Evolutionary conservation across 2,888 invertebrate species (phyloP).

Genomic region (Disparrhopalites patrizii): DNA sequence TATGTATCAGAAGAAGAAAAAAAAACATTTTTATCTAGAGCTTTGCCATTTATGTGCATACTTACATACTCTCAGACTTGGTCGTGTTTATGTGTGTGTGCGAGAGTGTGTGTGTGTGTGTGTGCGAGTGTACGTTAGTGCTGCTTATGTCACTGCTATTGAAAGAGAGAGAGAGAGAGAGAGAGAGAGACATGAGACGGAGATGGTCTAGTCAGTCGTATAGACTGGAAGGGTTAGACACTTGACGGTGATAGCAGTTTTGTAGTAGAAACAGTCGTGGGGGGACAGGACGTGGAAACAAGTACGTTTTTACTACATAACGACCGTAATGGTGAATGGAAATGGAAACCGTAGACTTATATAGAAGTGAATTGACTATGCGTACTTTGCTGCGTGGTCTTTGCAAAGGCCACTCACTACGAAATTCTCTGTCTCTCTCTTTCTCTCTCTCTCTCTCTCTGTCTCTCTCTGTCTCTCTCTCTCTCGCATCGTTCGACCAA

Average conservation of each 20-base stretch:
- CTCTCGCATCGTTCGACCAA: no score
- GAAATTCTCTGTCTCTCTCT: slow-evolving; percentile 1
- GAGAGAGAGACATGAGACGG: no score
- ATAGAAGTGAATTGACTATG: neutral
- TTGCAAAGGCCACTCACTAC: slow-evolving; percentile 1
- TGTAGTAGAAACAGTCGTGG: no score
- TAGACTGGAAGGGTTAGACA: slow-evolving; percentile 20
- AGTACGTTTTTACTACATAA: neutral
- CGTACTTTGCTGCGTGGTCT: slow-evolving; percentile 1
- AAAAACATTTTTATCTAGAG: no score
- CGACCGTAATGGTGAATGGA: slow-evolving; percentile 1
- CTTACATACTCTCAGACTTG: no score
- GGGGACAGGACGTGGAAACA: slow-evolving; percentile 12
- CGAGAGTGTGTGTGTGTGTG: neutral
- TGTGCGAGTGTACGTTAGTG: neutral
- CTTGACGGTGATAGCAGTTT: neutral
- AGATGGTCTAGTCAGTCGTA: slow-evolving; percentile 16
- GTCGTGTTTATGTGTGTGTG: neutral
- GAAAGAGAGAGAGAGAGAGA: neutral
- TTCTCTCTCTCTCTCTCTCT: no score
- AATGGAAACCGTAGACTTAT: slow-evolving; percentile 4
- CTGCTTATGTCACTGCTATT: slow-evolving; percentile 1
- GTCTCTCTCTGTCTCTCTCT: no score
- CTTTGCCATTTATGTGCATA: no score
- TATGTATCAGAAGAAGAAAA: no score